Evolutionary conservation across 2,113 vertebrate genomes (phyloP), one percentile per base, ranked within the genome.

Genomic region (Anguilla rostrata): DNA sequence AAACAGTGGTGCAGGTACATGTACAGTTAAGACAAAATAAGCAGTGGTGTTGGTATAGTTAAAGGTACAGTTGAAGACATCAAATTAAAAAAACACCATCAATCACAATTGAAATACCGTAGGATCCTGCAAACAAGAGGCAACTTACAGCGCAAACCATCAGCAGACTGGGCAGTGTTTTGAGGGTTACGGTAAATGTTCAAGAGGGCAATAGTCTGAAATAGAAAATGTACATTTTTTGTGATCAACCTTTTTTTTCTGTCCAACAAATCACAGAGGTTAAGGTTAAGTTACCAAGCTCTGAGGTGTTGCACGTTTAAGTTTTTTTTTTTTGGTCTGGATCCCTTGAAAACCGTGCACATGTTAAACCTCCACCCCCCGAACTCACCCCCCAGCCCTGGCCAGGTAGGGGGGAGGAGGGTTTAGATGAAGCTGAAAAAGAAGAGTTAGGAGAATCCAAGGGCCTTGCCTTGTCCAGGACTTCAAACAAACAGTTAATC

Each of bases 171-270:
- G 94, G 97, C 97, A 97, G 96, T 98, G 97, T 98, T 99, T 97
- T 98, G 96, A 96, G 98, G 98, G 96, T 99, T 98, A 96, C 98
- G 97, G 97, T 97, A 99, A 96, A 99, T 99, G 96, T 99, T 99
- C 96, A 98, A 97, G 96, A 98, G 97, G 96, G 97, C 97, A 97
- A 98, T 98, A 93, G 98, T 99, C 98, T 99, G 97, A 98, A 99
- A 99, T 75, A 81, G 39, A 81, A 34, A 84, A 84, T 84, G 40
- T 84, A 84, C 2, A 84, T 84, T 84, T 84, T 66, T 84, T 40
- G 83, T 84, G 92, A 94, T 91, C 92, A 85, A 94, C 89, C 90
- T 34, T 75, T 34, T 22, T 66, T 75, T 40, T 22, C 34, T 91
- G 89, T 92, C 90, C 85, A 84, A 91, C 91, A 86, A 91, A 81